phyloP scores from a whole-genome alignment of 2,797 vertebrate genomes.

The Cynopterus sphinx region DNA sequence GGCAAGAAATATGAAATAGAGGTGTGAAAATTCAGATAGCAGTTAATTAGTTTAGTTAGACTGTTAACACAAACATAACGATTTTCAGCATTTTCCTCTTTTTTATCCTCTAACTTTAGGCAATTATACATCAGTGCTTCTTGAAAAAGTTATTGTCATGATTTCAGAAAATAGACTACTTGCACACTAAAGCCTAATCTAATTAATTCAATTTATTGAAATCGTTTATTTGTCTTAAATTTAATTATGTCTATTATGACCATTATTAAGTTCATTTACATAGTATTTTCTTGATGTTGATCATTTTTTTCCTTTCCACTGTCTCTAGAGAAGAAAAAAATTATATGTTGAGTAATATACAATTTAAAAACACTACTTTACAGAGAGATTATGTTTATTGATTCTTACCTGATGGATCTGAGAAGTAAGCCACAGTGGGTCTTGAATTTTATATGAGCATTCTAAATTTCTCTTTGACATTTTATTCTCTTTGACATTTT shows the following conservation, averaged over 20 bases:
- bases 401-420: not conserved
- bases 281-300: constrained; percentile 53
- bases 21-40: constrained; percentile 86
- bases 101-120: constrained; percentile 83
- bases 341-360: not conserved
- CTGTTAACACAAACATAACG: constrained; percentile 82
- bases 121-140: constrained; percentile 80
- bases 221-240: constrained; percentile 82
- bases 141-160: constrained; percentile 83
- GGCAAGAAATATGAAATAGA: constrained; percentile 82
- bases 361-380: constrained; percentile 22
- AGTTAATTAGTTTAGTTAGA: constrained; percentile 87
- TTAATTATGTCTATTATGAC: constrained; percentile 74
- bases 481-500: not conserved
- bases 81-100: constrained; percentile 82
- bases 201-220: constrained; percentile 86
- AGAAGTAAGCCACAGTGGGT: not conserved
- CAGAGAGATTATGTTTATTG: not conserved
- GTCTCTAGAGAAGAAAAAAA: not conserved
- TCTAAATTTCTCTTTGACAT: constrained; percentile 33
- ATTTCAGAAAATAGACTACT: constrained; percentile 78
- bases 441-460: not conserved
- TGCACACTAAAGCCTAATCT: constrained; percentile 71
- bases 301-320: not conserved
- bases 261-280: constrained; percentile 66